These are phyloP conservation scores for Chunga burmeisteri DNA, from an alignment of 2,113 vertebrate genomes.

Conservation along the genomic window DNA sequence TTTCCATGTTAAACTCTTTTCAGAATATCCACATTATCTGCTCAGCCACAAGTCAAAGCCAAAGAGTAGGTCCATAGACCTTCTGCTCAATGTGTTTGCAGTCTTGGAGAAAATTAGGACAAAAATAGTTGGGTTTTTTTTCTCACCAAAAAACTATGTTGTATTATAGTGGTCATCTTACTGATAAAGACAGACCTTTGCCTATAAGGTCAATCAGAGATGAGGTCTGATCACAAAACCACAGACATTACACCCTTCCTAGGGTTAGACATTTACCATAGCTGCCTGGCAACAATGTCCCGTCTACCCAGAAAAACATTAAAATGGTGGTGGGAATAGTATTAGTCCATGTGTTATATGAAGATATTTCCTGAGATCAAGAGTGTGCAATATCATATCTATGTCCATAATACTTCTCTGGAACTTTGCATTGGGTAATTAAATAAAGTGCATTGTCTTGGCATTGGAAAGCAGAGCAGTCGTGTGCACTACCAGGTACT, in stretches of 20 bases:
- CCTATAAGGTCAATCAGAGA: neutral
- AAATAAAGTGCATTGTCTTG: neutral
- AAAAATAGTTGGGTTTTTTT: accelerated
- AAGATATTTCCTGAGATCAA: neutral
- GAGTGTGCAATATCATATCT: neutral
- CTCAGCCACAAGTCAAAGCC: neutral
- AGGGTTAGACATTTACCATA: neutral
- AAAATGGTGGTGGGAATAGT: neutral
- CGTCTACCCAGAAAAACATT: neutral
- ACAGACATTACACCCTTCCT: neutral
- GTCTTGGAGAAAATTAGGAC: neutral
- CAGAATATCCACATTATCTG: neutral
- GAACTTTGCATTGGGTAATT: neutral
- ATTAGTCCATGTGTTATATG: neutral
- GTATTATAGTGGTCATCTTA: neutral
- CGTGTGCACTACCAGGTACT: no score
- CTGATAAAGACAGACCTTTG: neutral
- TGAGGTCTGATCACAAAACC: neutral
- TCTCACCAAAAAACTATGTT: neutral
- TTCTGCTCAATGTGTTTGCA: neutral
- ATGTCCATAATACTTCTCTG: neutral
- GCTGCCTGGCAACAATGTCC: neutral
- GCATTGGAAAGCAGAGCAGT: neutral
- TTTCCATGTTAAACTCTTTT: neutral
- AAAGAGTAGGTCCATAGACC: neutral